A percentile compares a stretch with the other conserved stretches of the same genome.
phyloP scores from a whole-genome alignment of 1,140 invertebrate species.

The Doryteuthis pealeii region DNA sequence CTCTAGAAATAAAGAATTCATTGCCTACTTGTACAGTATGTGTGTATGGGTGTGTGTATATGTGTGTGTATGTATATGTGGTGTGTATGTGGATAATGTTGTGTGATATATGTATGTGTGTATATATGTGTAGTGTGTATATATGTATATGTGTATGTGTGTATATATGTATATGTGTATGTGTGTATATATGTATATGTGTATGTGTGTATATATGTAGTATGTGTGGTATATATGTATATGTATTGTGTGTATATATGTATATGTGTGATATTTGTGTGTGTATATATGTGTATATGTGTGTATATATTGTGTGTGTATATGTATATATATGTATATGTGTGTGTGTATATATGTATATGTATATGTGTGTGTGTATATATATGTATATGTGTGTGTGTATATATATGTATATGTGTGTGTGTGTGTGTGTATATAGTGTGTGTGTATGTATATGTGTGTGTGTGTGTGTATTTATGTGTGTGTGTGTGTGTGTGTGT shows the following conservation, averaged over 20 bases:
- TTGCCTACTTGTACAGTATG: neutral
- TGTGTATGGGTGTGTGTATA: neutral
- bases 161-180: neutral
- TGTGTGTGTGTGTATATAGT: neutral
- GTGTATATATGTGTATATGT: no score
- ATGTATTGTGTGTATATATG: no score
- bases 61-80: neutral
- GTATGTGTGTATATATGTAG: neutral
- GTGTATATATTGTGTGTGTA: no score
- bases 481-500: neutral
- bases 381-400: conserved; percentile 1
- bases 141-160: neutral
- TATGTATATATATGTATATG: neutral
- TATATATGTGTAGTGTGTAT: no score
- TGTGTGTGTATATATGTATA: neutral
- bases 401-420: neutral
- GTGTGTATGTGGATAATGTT: neutral
- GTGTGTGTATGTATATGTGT: neutral
- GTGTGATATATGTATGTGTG: no score
- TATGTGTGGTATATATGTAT: neutral
- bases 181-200: neutral
- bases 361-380: neutral
- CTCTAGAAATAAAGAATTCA: no score
- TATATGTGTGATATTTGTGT: no score
- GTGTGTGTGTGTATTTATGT: neutral